phyloP scores from a whole-genome alignment of 2,888 invertebrate genomes.

The Deroplatys truncata region DNA sequence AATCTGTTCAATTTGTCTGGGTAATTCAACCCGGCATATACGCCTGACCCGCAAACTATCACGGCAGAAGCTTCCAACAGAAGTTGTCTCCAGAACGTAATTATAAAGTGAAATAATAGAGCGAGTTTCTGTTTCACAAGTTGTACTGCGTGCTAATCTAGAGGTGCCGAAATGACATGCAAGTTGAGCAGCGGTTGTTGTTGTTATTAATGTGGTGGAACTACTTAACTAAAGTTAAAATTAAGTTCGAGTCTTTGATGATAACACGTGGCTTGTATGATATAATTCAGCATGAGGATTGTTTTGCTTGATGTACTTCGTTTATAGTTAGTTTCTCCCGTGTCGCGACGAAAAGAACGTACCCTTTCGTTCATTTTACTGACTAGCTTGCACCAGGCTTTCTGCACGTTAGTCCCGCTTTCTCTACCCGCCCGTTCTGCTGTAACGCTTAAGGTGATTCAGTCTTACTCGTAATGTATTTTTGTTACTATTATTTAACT shows the following conservation, averaged over 20 bases:
- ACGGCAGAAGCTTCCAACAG: background rate
- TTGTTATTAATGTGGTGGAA: background rate
- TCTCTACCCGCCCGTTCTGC: too few species aligned
- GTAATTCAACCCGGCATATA: background rate
- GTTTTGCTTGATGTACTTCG: background rate
- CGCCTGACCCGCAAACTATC: too few species aligned
- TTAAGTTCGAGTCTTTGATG: background rate
- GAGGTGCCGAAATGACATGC: background rate
- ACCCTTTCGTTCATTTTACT: too few species aligned
- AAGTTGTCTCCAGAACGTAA: background rate
- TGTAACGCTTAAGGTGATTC: too few species aligned
- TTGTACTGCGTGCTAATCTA: background rate
- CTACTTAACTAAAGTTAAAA: background rate
- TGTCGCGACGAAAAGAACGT: too few species aligned
- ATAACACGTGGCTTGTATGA: background rate
- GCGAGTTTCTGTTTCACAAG: background rate
- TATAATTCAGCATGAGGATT: too few species aligned
- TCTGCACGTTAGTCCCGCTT: too few species aligned
- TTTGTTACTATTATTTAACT: too few species aligned
- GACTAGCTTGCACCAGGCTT: too few species aligned
- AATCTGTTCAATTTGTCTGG: constrained; percentile 8
- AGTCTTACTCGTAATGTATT: too few species aligned
- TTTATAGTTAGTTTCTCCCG: background rate
- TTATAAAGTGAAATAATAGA: background rate
- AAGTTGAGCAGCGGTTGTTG: background rate